phyloP scores from a whole-genome alignment of 2,888 invertebrate species.

The Sarcophaga rosellei region DNA sequence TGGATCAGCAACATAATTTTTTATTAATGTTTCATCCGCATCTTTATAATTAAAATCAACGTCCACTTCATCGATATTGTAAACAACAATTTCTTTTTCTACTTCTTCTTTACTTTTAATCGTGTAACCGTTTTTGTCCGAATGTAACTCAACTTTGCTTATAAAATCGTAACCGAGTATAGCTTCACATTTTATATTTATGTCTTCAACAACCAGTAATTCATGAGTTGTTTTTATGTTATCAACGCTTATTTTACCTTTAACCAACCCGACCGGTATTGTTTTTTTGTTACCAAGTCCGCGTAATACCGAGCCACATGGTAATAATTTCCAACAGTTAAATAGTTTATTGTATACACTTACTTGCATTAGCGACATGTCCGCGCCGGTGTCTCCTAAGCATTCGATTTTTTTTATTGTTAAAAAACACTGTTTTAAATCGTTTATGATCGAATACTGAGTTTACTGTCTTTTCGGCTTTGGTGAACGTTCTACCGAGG shows the following conservation, averaged over 20 bases:
- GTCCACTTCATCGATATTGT: too few species aligned
- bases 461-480: neutral
- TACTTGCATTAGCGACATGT: neutral
- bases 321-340: neutral
- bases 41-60: too few species aligned
- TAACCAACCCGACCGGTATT: neutral
- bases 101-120: neutral
- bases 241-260: neutral
- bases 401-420: neutral
- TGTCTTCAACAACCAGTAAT: neutral
- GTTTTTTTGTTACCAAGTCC: constrained; percentile 6
- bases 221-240: neutral
- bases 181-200: neutral
- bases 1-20: too few species aligned
- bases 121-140: constrained; percentile 1
- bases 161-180: too few species aligned
- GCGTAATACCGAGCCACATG: neutral
- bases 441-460: neutral
- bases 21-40: too few species aligned
- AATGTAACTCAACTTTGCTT: neutral
- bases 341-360: neutral
- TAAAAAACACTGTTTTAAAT: neutral
- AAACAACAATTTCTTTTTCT: neutral
- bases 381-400: neutral
- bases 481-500: neutral